Conservation (phyloP, 2,113 vertebrate species). For the Myrmecobius fasciatus region DNA sequence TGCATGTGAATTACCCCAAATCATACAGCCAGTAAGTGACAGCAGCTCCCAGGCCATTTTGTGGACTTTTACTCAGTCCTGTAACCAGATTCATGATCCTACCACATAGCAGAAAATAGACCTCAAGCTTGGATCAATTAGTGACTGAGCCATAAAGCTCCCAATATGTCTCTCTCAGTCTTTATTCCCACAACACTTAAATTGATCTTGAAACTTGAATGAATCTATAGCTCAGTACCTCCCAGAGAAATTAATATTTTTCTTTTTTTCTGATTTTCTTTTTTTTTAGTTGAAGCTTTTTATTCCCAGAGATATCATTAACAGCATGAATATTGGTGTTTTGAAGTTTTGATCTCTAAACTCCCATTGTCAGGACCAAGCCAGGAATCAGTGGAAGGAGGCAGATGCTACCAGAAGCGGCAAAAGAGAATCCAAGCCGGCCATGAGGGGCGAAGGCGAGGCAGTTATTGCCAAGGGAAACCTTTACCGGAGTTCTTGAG, state of each 20-base stretch:
- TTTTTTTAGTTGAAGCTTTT: too few species aligned
- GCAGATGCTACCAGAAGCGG: background rate
- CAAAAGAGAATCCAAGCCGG: background rate
- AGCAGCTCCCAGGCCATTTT: background rate
- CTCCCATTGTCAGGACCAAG: background rate
- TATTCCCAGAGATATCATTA: background rate
- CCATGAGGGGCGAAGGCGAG: background rate
- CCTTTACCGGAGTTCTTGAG: constrained; percentile 33
- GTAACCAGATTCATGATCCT: too few species aligned
- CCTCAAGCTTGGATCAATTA: background rate
- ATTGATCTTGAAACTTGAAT: background rate
- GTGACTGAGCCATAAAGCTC: background rate
- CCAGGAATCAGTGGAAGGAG: background rate
- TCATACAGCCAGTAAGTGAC: background rate
- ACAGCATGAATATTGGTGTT: background rate
- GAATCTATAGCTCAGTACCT: background rate
- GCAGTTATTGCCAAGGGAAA: background rate
- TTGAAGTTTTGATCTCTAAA: background rate
- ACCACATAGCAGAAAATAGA: background rate
- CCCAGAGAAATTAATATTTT: background rate
- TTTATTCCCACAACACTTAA: background rate
- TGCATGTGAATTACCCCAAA: background rate
- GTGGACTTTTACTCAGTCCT: background rate
- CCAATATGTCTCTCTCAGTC: background rate
- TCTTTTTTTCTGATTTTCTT: too few species aligned